These are phyloP conservation scores for Acanthosepion esculentum DNA, from an alignment of 2,888 invertebrate genomes.

Conservation along the genomic window DNA sequence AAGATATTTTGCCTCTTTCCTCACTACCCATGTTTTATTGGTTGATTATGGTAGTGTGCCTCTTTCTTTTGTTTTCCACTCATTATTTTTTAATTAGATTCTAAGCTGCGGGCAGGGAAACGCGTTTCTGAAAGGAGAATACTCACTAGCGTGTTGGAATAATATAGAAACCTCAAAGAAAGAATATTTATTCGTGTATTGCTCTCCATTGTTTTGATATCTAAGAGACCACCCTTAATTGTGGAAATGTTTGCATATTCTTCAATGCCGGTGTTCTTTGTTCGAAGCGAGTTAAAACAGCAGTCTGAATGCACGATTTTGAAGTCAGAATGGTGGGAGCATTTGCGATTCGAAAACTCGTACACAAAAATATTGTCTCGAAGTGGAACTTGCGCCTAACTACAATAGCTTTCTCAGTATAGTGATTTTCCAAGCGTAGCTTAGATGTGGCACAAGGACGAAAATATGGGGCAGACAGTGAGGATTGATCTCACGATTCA, in stretches of 20 bases:
- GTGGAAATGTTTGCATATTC: not conserved
- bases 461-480: no score
- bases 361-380: no score
- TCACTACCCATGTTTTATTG: not conserved
- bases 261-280: not conserved
- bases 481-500: no score
- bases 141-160: not conserved
- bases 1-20: not conserved
- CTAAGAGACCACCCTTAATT: not conserved
- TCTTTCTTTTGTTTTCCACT: not conserved
- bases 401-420: no score
- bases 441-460: no score
- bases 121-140: not conserved
- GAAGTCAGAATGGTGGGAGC: no score
- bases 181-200: not conserved
- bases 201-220: not conserved
- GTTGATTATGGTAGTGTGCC: not conserved
- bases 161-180: not conserved
- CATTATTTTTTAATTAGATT: constrained; percentile 11
- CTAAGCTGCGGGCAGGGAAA: not conserved
- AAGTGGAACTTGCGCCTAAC: no score
- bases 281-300: not conserved
- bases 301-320: no score
- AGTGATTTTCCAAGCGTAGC: no score
- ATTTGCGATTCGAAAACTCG: no score